A percentile compares a stretch with the other conserved stretches of the same genome.
Evolutionary conservation across 2,113 vertebrate species (phyloP).

Genomic region (Pantherophis guttatus): DNA sequence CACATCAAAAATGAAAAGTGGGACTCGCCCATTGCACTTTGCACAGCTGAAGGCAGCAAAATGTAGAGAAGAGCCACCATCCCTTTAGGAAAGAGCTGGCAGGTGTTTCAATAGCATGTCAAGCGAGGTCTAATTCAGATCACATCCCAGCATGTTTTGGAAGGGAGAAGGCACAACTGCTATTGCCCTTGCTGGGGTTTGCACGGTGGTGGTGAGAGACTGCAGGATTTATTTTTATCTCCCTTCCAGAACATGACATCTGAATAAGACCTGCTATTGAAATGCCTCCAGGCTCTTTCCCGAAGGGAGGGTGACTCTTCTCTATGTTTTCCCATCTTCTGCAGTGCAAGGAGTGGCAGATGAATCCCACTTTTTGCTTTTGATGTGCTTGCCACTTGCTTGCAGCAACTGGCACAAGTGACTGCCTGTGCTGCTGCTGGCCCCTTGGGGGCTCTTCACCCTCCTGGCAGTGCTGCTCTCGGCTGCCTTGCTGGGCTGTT

Average conservation of each 20-base stretch:
- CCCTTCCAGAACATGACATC: constrained; percentile 6
- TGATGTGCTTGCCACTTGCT: rapidly evolving
- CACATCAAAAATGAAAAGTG: neutral
- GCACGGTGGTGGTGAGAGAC: constrained; percentile 22
- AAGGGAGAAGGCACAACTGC: neutral
- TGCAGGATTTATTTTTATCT: constrained; percentile 16
- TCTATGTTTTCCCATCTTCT: neutral
- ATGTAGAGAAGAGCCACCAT: too few species aligned
- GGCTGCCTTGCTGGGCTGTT: too few species aligned
- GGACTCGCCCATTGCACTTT: neutral
- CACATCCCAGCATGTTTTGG: neutral
- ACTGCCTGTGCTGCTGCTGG: neutral
- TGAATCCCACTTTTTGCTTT: neutral
- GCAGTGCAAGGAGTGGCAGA: neutral
- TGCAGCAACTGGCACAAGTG: neutral
- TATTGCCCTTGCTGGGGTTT: neutral
- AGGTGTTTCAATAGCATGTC: neutral
- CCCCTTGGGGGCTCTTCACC: too few species aligned
- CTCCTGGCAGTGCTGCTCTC: too few species aligned
- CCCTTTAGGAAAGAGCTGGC: neutral
- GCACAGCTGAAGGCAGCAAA: too few species aligned
- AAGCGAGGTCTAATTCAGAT: neutral
- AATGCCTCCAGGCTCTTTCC: neutral
- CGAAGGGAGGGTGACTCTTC: neutral
- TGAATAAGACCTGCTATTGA: neutral